Evolutionary conservation across 2,888 invertebrate species (phyloP), one percentile per base, ranked within the genome.

Genomic region (Rhorus exstirpatorius): DNA sequence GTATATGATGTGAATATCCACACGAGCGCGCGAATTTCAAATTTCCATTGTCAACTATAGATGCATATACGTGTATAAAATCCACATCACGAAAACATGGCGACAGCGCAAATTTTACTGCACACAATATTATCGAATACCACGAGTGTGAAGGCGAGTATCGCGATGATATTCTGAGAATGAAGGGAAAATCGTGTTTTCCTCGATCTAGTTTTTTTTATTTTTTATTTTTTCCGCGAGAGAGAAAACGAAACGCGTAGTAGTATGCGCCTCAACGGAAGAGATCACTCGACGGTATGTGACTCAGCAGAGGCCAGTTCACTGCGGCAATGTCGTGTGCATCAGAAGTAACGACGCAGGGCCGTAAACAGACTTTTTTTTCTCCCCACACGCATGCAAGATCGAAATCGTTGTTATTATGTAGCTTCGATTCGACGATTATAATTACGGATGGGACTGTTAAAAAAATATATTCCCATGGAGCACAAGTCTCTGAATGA

Each of bases 221-320:
- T 72, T 19, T 12, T 14, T 51, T 68, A 53, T 35, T 63, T 51
- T 44, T 61, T 63, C 49, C 63, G 26, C 63, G 21, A 80, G 35
- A 53, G 31, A 55, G 44, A 63, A 10, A 26, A 46, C 75, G 61
- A 53, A 63, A 74, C 53, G 51, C 61, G 51, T 21, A 44, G n/a
- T n/a, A n/a, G n/a, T n/a, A 21, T 61, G 78, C 75, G 87, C 87
- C 87, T 88, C 86, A 81, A 85, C 83, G 63, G 70, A 82, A 86
- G 84, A 89, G 87, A 89, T 89, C 81, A 86, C 82, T 84, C 79
- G 67, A 38, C 86, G 87, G 88, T 87, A 86, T 89, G 87, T 89
- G 89, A 89, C 89, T 89, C 89, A 89, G 26, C 89, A 89, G n/a
- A n/a, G n/a, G n/a, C n/a, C n/a, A n/a, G n/a, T 65, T 86, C 61